phyloP scores from a whole-genome alignment of 2,113 vertebrate species.

The chimpanzee (Pan troglodytes) region NHGRI_mPanTro3-v2.1_pri NC_072420.2:18443501-18444000 shows the following conservation, averaged over 20 bases:
- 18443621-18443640: neutral
- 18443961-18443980: neutral
- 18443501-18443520: neutral
- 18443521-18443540: neutral
- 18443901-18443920: neutral
- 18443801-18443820: neutral
- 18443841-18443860: neutral
- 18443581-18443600: neutral
- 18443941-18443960: neutral
- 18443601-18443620: neutral
- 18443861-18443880: neutral
- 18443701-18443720: too few relatives aligned
- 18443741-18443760: neutral
- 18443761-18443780: neutral
- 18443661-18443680: too few relatives aligned
- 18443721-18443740: neutral
- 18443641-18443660: neutral
- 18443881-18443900: neutral
- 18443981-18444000: neutral
- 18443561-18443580: neutral
- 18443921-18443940: neutral
- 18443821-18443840: neutral
- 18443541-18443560: neutral
- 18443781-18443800: neutral
- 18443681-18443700: rapidly evolving